Percentiles rank a stretch among this genome's conserved stretches.
Conservation (phyloP, 2,888 invertebrate genomes). For the Ichneumoninae sp. region DNA sequence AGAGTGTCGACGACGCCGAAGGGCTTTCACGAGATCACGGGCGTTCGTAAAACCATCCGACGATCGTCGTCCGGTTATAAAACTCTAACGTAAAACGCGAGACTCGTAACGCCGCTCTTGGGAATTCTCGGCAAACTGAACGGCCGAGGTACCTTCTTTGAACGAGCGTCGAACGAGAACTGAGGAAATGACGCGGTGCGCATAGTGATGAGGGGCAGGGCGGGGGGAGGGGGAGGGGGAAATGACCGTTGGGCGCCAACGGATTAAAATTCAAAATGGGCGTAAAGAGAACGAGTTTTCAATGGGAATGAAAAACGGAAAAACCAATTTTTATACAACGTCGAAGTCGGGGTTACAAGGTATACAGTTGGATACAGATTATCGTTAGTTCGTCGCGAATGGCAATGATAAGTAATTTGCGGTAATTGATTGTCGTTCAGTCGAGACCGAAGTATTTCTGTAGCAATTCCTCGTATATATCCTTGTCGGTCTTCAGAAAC, state of each 20-base stretch:
- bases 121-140: conserved; percentile 1
- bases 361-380: not conserved
- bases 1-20: conserved; percentile 47
- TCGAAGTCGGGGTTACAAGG: not conserved
- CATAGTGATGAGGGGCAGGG: too few relatives aligned
- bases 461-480: conserved; percentile 89
- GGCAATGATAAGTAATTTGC: not conserved
- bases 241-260: not conserved
- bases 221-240: not conserved
- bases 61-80: not conserved
- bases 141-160: not conserved
- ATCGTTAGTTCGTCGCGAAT: conserved; percentile 5
- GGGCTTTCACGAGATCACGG: conserved; percentile 52
- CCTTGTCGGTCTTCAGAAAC: conserved; percentile 89
- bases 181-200: not conserved
- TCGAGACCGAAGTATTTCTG: conserved; percentile 90
- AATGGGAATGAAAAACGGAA: not conserved
- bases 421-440: conserved; percentile 69
- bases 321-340: conserved; percentile 7
- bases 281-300: not conserved
- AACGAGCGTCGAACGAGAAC: not conserved
- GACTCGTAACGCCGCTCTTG: conserved; percentile 3
- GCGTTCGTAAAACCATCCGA: conserved; percentile 58
- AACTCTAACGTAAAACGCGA: not conserved
- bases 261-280: not conserved